Base-by-base conservation (phyloP, 1,140 invertebrate species). In the Cephus cinctus region DNA sequence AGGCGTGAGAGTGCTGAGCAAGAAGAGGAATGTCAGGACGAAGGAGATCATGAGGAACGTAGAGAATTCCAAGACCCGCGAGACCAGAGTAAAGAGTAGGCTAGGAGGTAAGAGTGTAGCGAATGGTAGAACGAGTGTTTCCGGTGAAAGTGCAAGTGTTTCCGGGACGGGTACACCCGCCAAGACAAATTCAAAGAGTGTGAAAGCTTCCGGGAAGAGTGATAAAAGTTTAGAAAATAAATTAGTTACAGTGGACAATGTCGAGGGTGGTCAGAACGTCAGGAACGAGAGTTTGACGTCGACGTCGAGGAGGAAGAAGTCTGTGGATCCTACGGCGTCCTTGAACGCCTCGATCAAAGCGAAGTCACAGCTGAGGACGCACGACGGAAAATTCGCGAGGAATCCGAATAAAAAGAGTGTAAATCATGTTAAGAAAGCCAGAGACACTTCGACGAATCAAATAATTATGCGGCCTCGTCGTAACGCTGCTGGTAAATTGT, bases 371-470 rank as follows among this genome's bases (percentile, higher is more conserved):
- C 42, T 71, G 0, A 50, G 74, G 8, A 61, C 60, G 0, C 61
- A 67, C 19, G 73, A 76, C 20, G 71, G 70, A 0, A 74, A 75
- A 15, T 75, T 75, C 15, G 59, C 62, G 2, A 54, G 61, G 5
- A 63, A 64, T 44, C 53, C 54, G 1, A 59, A 63, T 6, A 62
- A 68, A 16, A 54, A 48, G 38, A 21, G 34, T 49, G 31, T 45
- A 34, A 31, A 52, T n/a, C n/a, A n/a, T n/a, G n/a, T n/a, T n/a
- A n/a, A n/a, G n/a, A n/a, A n/a, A n/a, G n/a, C n/a, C n/a, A n/a
- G n/a, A n/a, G n/a, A n/a, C n/a, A n/a, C n/a, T n/a, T n/a, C n/a
- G 41, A 0, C 39, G 54, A 1, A 34, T 21, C 4, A 39, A 41
- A 42, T 58, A 53, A 44, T 49, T 36, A 32, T n/a, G n/a, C 36